phyloP scores from a whole-genome alignment of 2,797 vertebrate species.

The Peromyscus aztecus region DNA sequence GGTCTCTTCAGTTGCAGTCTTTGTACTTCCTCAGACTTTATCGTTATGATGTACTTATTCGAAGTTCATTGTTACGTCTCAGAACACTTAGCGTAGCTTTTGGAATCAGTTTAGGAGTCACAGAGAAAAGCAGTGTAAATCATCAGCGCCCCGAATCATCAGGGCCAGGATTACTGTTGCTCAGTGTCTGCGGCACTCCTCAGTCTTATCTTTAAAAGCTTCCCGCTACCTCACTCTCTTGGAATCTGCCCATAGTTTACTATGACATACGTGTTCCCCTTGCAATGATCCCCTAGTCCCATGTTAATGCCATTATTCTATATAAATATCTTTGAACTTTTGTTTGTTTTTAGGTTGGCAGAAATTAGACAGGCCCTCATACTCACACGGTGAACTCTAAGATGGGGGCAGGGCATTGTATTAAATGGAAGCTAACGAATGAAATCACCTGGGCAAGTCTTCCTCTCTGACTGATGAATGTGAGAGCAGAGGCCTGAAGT shows the following conservation, averaged over 20 bases:
- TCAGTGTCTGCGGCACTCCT: not conserved
- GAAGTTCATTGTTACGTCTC: not conserved
- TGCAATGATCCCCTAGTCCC: not conserved
- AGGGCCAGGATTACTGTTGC: not conserved
- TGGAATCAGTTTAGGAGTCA: not conserved
- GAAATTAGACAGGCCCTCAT: not conserved
- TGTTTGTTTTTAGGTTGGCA: not conserved
- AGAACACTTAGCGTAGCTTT: not conserved
- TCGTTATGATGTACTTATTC: not conserved
- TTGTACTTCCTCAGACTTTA: conserved; percentile 2
- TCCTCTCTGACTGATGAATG: not conserved
- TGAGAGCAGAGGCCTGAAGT: conserved; percentile 9
- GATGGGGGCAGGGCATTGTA: not conserved
- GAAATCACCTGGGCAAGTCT: not conserved
- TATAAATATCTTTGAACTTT: not conserved
- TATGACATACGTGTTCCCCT: too few relatives aligned
- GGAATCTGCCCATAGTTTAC: not conserved
- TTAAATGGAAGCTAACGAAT: not conserved
- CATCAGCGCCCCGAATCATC: not conserved
- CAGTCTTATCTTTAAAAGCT: not conserved
- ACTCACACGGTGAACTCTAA: not conserved
- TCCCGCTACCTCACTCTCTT: not conserved
- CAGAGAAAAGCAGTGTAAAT: not conserved
- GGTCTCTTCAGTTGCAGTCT: conserved; percentile 2
- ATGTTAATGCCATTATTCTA: not conserved